Evolutionary conservation across 2,797 vertebrate species (phyloP).

Genomic region (Micromesistius poutassou): DNA sequence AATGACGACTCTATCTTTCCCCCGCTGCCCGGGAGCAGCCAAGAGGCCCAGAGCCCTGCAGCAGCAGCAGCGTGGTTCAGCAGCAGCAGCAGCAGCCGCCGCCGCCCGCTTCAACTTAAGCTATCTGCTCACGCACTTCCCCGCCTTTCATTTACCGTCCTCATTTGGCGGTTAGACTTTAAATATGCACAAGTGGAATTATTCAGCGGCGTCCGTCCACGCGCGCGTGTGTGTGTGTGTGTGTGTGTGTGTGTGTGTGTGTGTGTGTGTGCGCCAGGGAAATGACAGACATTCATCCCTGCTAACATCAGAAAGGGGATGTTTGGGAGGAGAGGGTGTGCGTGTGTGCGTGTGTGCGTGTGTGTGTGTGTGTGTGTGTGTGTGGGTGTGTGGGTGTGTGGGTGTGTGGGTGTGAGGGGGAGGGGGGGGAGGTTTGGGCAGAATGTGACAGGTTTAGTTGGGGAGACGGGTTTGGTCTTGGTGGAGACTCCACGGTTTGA

Average conservation of each 20-base stretch:
- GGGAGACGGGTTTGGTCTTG: no score
- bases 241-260: background rate
- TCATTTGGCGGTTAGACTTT: slow-evolving; percentile 60
- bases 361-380: background rate
- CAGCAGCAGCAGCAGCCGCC: slow-evolving; percentile 51
- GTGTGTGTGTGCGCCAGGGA: slow-evolving; percentile 8
- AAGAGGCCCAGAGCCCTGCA: slow-evolving; percentile 47
- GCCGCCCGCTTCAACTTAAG: slow-evolving; percentile 36
- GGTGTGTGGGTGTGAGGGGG: background rate
- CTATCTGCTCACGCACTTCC: slow-evolving; percentile 19
- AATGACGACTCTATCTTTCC: slow-evolving; percentile 71
- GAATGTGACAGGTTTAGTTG: background rate
- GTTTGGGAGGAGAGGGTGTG: background rate
- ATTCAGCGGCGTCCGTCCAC: slow-evolving; percentile 57
- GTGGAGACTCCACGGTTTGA: background rate
- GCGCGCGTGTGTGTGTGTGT: background rate
- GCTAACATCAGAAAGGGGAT: background rate
- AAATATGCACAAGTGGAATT: slow-evolving; percentile 68
- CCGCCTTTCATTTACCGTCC: slow-evolving; percentile 51
- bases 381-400: background rate
- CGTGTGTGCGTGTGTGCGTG: background rate
- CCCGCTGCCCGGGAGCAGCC: slow-evolving; percentile 54
- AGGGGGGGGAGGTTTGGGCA: background rate
- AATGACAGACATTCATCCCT: slow-evolving; percentile 33
- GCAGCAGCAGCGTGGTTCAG: slow-evolving; percentile 26